A percentile compares a stretch with the other conserved stretches of the same genome.
phyloP scores from a whole-genome alignment of 2,888 invertebrate genomes.

The Sthenelais limicola region DNA sequence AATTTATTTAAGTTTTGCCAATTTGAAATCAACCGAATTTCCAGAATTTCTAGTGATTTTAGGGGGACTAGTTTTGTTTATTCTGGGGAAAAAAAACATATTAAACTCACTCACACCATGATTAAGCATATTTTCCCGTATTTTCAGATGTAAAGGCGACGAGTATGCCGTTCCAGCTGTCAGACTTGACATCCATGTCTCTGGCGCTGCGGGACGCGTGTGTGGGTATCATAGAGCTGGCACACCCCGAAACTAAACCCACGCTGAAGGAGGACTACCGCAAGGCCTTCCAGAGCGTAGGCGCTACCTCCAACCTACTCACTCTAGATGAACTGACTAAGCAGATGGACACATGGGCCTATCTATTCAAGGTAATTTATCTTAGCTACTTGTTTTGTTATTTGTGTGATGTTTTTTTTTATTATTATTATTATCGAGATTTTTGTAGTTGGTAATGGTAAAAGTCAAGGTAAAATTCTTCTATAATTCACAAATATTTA shows the following conservation, averaged over 20 bases:
- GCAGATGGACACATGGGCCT: conserved; percentile 81
- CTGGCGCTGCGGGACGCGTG: conserved; percentile 85
- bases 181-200: conserved; percentile 82
- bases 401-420: too few relatives aligned
- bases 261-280: conserved; percentile 77
- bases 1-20: too few relatives aligned
- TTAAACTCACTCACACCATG: background rate
- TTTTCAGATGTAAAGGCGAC: background rate
- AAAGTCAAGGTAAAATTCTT: too few relatives aligned
- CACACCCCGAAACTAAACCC: conserved; percentile 84
- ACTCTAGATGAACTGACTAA: conserved; percentile 61
- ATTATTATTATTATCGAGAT: too few relatives aligned
- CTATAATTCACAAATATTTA: too few relatives aligned
- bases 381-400: too few relatives aligned
- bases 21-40: background rate
- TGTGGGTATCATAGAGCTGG: conserved; percentile 87
- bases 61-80: too few relatives aligned
- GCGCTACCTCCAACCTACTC: conserved; percentile 52
- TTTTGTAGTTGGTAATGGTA: too few relatives aligned
- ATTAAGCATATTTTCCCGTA: background rate
- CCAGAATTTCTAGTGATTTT: background rate
- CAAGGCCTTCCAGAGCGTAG: conserved; percentile 72
- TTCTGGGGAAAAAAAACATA: background rate
- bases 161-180: conserved; percentile 81
- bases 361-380: conserved; percentile 80